Conservation (phyloP, 2,113 vertebrate species). For the Cathartes aura region DNA sequence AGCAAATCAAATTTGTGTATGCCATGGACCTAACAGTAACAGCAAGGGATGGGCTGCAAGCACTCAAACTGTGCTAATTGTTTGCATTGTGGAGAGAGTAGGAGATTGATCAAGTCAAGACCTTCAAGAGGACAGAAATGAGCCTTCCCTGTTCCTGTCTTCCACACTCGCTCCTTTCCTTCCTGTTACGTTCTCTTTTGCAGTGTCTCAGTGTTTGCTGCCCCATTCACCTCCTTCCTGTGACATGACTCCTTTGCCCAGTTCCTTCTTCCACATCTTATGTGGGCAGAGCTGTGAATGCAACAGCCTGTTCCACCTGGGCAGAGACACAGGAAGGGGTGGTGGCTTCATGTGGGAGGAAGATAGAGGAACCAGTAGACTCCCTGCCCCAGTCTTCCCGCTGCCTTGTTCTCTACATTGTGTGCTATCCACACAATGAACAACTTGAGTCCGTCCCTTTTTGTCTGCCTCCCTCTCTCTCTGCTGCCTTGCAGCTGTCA, state of each 20-base stretch:
- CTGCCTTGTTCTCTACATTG: background rate
- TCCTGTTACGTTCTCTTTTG: background rate
- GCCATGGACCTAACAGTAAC: background rate
- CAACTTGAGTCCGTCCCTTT: background rate
- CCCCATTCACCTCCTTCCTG: background rate
- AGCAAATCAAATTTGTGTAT: background rate
- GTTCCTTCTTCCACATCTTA: background rate
- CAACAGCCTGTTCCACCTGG: background rate
- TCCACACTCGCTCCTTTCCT: background rate
- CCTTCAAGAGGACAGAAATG: background rate
- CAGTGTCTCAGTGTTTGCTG: background rate
- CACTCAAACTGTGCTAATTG: background rate
- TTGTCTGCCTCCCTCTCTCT: background rate
- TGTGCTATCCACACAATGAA: background rate
- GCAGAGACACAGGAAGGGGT: background rate
- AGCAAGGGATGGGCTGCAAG: background rate
- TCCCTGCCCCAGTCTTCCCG: background rate
- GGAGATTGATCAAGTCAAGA: background rate
- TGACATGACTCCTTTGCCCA: background rate
- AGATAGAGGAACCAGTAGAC: background rate
- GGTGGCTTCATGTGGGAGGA: background rate
- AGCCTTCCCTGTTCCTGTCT: background rate
- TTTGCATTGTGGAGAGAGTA: background rate
- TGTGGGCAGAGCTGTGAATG: background rate
- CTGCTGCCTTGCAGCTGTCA: background rate